phyloP scores from a whole-genome alignment of 2,113 vertebrate species.

The Leucoraja erinaceus region DNA sequence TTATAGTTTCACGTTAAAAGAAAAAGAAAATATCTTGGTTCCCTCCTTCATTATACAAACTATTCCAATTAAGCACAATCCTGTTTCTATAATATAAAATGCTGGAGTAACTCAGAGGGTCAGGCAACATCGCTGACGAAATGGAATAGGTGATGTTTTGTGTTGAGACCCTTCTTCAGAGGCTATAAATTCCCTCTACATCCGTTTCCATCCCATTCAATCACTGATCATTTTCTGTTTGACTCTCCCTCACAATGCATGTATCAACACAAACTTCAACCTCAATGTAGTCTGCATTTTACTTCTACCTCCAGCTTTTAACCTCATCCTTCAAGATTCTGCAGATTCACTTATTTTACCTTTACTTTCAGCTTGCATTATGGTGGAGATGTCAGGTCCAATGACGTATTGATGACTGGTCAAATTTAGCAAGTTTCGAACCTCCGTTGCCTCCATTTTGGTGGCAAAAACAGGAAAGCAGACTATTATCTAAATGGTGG shows the following conservation, averaged over 20 bases:
- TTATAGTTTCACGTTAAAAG: not conserved
- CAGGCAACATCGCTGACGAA: no score
- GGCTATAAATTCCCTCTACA: not conserved
- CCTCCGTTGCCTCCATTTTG: not conserved
- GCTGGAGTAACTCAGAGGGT: no score
- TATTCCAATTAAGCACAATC: not conserved
- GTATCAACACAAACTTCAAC: not conserved
- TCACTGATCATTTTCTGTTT: not conserved
- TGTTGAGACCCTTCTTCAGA: no score
- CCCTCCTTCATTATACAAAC: not conserved
- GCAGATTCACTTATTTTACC: not conserved
- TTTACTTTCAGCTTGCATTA: not conserved
- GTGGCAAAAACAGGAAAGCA: no score
- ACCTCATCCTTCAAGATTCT: not conserved
- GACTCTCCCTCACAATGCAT: not conserved
- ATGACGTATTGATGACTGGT: constrained; percentile 6
- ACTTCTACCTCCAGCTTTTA: not conserved
- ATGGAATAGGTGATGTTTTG: no score
- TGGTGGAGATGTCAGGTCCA: not conserved
- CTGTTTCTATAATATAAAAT: not conserved
- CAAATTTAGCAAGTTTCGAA: not conserved
- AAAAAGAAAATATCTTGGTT: not conserved
- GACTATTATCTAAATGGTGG: no score
- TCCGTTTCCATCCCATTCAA: not conserved
- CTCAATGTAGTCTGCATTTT: not conserved